A percentile compares a stretch with the other conserved stretches of the same genome.
phyloP scores from a whole-genome alignment of 2,797 vertebrate genomes.

The Acanthurus lineatus region DNA sequence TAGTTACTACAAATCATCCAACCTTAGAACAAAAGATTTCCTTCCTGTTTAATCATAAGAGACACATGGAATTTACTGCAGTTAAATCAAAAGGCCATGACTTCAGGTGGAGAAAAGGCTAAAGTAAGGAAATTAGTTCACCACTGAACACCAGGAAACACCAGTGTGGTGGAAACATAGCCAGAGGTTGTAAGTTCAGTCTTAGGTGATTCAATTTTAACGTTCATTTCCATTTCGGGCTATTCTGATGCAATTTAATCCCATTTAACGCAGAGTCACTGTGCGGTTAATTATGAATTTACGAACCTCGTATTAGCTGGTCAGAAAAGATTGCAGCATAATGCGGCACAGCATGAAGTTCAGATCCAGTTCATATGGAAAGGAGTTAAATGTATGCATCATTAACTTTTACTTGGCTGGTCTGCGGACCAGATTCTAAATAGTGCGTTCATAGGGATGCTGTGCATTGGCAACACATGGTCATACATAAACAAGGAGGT shows the following conservation, averaged over 20 bases:
- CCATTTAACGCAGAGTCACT: conserved; percentile 55
- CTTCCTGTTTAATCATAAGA: neutral
- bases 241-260: conserved; percentile 47
- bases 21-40: neutral
- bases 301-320: conserved; percentile 44
- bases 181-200: conserved; percentile 31
- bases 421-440: conserved; percentile 36
- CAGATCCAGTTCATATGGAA: conserved; percentile 57
- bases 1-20: neutral
- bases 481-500: conserved; percentile 50
- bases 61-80: neutral
- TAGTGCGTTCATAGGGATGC: conserved; percentile 9
- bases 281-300: conserved; percentile 68
- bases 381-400: conserved; percentile 38
- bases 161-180: conserved; percentile 22
- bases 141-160: conserved; percentile 39
- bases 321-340: conserved; percentile 43
- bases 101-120: conserved; percentile 19
- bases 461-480: conserved; percentile 55
- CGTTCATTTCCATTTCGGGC: conserved; percentile 61
- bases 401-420: conserved; percentile 60
- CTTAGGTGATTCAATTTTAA: conserved; percentile 54
- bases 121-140: conserved; percentile 13
- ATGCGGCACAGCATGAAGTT: conserved; percentile 45
- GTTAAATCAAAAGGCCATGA: neutral